These are phyloP conservation scores for Volucella bombylans DNA, from an alignment of 2,888 invertebrate species.

Conservation along the genomic window DNA sequence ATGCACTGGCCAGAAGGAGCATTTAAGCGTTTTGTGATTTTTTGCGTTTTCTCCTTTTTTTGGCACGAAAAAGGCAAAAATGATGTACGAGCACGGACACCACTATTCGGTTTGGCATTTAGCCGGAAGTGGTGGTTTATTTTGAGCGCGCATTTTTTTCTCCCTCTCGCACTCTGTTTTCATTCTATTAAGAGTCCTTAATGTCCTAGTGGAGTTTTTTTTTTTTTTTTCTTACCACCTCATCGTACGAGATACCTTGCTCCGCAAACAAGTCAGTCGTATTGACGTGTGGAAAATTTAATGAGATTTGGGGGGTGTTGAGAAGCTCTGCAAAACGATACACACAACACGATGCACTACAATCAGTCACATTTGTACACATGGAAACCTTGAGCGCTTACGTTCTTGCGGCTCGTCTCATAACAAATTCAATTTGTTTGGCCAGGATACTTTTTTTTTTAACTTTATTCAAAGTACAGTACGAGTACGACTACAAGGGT, in stretches of 20 bases:
- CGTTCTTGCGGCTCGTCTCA: slow-evolving; percentile 27
- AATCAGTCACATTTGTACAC: no score
- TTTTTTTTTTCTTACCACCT: slow-evolving; percentile 9
- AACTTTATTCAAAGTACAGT: slow-evolving; percentile 63
- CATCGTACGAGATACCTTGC: slow-evolving; percentile 15
- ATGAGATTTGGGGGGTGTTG: slow-evolving; percentile 45
- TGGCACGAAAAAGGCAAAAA: slow-evolving; percentile 8
- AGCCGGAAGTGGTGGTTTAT: slow-evolving; percentile 26
- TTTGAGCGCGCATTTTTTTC: slow-evolving; percentile 16
- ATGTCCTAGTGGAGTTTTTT: slow-evolving; percentile 12
- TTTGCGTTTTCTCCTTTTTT: neutral
- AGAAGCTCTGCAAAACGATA: neutral
- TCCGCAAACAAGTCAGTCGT: slow-evolving; percentile 15
- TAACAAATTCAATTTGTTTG: slow-evolving; percentile 72
- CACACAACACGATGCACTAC: neutral
- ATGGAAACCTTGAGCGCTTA: no score
- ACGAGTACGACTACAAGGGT: no score
- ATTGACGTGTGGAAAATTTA: slow-evolving; percentile 52
- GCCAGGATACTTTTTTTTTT: slow-evolving; percentile 70
- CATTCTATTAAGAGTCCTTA: slow-evolving; percentile 54
- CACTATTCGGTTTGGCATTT: neutral
- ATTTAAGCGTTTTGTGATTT: slow-evolving; percentile 26
- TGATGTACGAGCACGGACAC: neutral
- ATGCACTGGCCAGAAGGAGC: neutral
- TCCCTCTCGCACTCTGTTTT: slow-evolving; percentile 8